Base-by-base conservation (phyloP, 2,888 invertebrate genomes). In the Drosophila formosana region DNA sequence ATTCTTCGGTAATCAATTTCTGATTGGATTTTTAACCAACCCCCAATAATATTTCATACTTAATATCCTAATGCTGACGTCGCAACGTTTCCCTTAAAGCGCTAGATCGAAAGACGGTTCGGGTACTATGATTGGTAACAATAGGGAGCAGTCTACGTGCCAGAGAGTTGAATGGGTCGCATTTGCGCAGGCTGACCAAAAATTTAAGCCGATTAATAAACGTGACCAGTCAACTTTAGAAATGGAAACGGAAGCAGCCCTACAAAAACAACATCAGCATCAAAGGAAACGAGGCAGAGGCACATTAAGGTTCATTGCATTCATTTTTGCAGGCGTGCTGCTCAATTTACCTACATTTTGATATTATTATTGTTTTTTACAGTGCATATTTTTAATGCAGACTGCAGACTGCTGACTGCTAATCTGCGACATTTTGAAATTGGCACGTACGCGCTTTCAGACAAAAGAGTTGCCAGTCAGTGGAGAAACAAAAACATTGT, bases 151-250 rank as follows among this genome's bases (percentile, higher is more conserved):
- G 55, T 25, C 50, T 83, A 88, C 83, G 83, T 83, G 83, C 69
- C 68, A 18, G 52, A 32, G 7, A 58, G 49, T 68, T 55, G 32
- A 79, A 73, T 60, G 66, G 53, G 55, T 13, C 47, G 71, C 73
- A 73, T 82, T 82, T 82, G 66, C 69, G 72, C 82, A 75, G 68
- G 18, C 66, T 73, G 64, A n/a, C 47, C 46, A 49, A 51, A 62
- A 66, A 60, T 51, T 70, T 86, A 88, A 88, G 78, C 87, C 87
- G 83, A 88, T 83, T 88, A 86, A 73, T 70, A 75, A 88, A 80
- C 89, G 87, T 78, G 83, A 88, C 84, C 81, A 66, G 81, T 62
- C 61, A 64, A 73, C 67, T 80, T 75, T 57, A 70, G 28, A 39
- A 58, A 73, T 34, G 46, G 56, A 60, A 79, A 66, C 68, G 72